Evolutionary conservation across 2,113 vertebrate genomes (phyloP), one percentile per base, ranked within the genome.

Genomic region (Eleginops maclovinus): DNA sequence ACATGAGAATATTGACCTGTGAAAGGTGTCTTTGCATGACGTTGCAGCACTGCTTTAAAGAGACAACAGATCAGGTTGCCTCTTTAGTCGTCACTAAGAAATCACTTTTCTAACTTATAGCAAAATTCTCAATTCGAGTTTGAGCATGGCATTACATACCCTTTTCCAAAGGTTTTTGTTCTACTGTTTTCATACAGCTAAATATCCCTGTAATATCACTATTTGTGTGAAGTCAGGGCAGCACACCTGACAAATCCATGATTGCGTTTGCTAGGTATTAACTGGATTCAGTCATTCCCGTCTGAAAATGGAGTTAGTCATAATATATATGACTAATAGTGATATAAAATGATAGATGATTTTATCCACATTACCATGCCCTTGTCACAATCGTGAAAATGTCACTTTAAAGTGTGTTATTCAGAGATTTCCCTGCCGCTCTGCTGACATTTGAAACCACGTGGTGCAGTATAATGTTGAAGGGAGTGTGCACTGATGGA

Each of bases 371-470:
- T 71, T 46, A 59, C 70, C 36, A 12, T 47, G 46, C 15, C 9
- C 43, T 70, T 67, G 67, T 74, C 76, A 77, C 72, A 74, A 26
- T 68, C 31, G 63, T 26, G 47, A 51, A 79, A 31, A 76, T 74
- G 78, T 73, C 53, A 72, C 13, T 76, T 77, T 69, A 46, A 54
- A 75, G 68, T 70, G 65, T 67, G 53, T 83, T 62, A 75, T 68
- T 41, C 41, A 28, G 60, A 79, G 53, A 67, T 80, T 75, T 83
- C n/a, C 15, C 59, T 64, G 58, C 59, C 72, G 66, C 65, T 79
- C 76, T 46, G 76, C 80, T 77, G 69, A 77, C 66, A 82, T 82
- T 78, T 84, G 43, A 81, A 89, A 76, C 47, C 77, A 69, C 12
- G 60, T 60, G 62, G 24, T 77, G 3, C 53, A 2, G 16, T 60